Percentiles rank a stretch among this genome's conserved stretches.
phyloP scores from a whole-genome alignment of 2,797 vertebrate genomes.

The Tangara arthus region DNA sequence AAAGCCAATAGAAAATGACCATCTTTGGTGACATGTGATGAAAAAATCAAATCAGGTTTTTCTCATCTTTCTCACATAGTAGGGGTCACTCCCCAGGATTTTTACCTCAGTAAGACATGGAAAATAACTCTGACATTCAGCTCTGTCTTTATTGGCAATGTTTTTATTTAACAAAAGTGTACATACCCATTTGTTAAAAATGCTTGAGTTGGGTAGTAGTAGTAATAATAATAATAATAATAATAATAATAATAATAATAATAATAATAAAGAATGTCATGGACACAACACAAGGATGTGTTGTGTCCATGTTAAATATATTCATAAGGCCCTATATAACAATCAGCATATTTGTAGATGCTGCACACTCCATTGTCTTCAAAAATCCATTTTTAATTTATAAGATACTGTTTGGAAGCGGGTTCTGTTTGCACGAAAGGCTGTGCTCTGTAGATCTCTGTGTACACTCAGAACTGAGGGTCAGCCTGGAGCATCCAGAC shows the following conservation, averaged over 20 bases:
- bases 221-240: background rate
- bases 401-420: background rate
- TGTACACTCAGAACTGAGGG: background rate
- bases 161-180: background rate
- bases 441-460: background rate
- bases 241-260: no score
- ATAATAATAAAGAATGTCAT: no score
- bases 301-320: background rate
- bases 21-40: background rate
- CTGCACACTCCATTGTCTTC: background rate
- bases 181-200: background rate
- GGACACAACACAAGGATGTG: background rate
- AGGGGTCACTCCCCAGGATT: background rate
- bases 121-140: background rate
- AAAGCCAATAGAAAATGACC: background rate
- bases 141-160: background rate
- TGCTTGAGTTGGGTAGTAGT: background rate
- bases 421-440: background rate
- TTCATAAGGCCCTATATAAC: background rate
- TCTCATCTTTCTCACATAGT: background rate
- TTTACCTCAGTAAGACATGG: background rate
- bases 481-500: conserved; percentile 11
- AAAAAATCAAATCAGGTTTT: background rate
- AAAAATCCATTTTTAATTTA: background rate
- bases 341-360: background rate